These are phyloP conservation scores for Rhadina sibilatrix DNA, from an alignment of 2,113 vertebrate species.

Conservation along the genomic window DNA sequence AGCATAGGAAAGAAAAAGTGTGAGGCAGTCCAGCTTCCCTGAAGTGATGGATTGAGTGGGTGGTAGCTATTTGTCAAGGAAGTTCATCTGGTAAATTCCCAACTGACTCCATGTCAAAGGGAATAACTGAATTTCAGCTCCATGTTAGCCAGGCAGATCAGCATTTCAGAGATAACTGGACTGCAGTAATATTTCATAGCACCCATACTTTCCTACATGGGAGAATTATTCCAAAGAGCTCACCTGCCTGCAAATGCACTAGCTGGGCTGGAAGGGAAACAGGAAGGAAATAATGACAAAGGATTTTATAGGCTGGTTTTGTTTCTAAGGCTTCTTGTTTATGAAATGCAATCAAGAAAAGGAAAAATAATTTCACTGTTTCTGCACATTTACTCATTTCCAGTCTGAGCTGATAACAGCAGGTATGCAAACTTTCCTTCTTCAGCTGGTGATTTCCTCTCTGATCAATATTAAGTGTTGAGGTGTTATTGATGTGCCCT, in stretches of 20 bases:
- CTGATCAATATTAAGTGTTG: background rate
- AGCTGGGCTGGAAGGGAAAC: background rate
- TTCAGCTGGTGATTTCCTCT: background rate
- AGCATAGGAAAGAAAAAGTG: background rate
- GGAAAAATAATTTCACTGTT: background rate
- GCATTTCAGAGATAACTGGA: background rate
- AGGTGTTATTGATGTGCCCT: background rate
- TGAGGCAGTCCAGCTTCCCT: background rate
- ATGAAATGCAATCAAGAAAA: background rate
- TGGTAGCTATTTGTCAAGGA: conserved; percentile 42
- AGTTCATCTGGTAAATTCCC: conserved; percentile 41
- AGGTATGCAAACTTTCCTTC: background rate
- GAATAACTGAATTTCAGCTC: conserved; percentile 20
- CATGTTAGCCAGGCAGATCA: background rate
- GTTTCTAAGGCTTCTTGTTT: background rate
- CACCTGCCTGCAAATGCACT: background rate
- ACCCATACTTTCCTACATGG: background rate
- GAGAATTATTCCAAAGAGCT: background rate
- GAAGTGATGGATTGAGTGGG: conserved; percentile 29
- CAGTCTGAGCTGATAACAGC: background rate
- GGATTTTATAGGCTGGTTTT: background rate
- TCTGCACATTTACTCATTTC: background rate
- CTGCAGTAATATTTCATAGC: conserved; percentile 6
- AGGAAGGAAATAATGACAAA: background rate
- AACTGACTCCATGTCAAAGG: conserved; percentile 6